phyloP scores from a whole-genome alignment of 2,888 invertebrate genomes.

The Tetragnatha montana region DNA sequence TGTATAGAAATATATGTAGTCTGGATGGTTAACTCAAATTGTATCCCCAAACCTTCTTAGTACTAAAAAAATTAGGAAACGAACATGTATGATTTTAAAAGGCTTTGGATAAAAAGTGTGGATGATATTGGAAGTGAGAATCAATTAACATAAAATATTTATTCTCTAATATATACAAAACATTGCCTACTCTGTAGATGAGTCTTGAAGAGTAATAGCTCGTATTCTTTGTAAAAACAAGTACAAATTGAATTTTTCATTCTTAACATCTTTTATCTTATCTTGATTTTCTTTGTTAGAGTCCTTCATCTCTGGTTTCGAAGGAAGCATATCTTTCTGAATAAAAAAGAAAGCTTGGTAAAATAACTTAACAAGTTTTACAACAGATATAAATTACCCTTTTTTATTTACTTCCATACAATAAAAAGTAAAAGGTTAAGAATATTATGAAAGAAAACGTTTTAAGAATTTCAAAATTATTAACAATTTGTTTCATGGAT shows the following conservation, averaged over 20 bases:
- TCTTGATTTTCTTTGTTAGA: neutral
- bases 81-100: no score
- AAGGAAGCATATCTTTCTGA: conserved; percentile 1
- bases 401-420: neutral
- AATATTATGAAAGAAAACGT: no score
- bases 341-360: neutral
- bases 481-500: no score
- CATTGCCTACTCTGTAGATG: neutral
- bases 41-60: no score
- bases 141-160: neutral
- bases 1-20: no score
- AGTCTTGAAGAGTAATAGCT: conserved; percentile 13
- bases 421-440: neutral
- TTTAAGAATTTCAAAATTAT: no score
- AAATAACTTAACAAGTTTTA: neutral
- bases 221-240: conserved; percentile 46
- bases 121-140: neutral
- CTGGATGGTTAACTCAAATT: no score
- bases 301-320: neutral
- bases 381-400: neutral
- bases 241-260: conserved; percentile 49
- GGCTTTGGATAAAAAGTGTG: no score
- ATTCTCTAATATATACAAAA: neutral
- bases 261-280: neutral
- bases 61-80: no score